Percentiles rank a stretch among this genome's conserved stretches.
phyloP scores from a whole-genome alignment of 2,888 invertebrate genomes.

The Heliconius erato region DNA sequence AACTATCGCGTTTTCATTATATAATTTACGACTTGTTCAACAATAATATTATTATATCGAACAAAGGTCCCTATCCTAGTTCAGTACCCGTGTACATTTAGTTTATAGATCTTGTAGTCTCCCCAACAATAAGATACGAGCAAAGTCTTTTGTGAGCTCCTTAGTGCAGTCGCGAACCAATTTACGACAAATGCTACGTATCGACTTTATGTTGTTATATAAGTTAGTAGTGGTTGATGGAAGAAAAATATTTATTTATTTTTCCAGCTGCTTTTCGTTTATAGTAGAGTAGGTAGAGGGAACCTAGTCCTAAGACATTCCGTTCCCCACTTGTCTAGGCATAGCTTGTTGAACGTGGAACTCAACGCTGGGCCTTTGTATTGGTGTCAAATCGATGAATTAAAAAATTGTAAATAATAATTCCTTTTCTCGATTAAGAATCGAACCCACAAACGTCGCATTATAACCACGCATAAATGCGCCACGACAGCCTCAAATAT shows the following conservation, averaged over 20 bases:
- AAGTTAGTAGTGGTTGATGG: background rate
- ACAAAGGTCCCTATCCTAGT: background rate
- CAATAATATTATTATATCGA: background rate
- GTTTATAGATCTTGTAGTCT: conserved; percentile 9
- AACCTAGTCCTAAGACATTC: no score
- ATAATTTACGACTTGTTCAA: background rate
- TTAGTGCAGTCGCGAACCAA: conserved; percentile 57
- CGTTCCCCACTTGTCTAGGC: no score
- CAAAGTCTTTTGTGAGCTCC: conserved; percentile 54
- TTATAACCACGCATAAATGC: no score
- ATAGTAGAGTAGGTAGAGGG: background rate
- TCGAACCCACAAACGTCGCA: no score
- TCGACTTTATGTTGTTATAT: conserved; percentile 45
- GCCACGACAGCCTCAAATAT: no score
- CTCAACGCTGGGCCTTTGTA: no score
- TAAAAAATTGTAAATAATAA: no score
- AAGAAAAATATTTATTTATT: background rate
- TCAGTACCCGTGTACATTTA: background rate
- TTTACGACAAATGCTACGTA: conserved; percentile 57
- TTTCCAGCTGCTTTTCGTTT: background rate
- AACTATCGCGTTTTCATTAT: background rate
- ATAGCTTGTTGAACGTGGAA: no score
- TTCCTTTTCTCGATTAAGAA: no score
- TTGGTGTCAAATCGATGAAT: no score
- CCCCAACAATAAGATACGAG: conserved; percentile 53